Evolutionary conservation across 2,888 invertebrate species (phyloP).

Genomic region (Drosophila infuscata): DNA sequence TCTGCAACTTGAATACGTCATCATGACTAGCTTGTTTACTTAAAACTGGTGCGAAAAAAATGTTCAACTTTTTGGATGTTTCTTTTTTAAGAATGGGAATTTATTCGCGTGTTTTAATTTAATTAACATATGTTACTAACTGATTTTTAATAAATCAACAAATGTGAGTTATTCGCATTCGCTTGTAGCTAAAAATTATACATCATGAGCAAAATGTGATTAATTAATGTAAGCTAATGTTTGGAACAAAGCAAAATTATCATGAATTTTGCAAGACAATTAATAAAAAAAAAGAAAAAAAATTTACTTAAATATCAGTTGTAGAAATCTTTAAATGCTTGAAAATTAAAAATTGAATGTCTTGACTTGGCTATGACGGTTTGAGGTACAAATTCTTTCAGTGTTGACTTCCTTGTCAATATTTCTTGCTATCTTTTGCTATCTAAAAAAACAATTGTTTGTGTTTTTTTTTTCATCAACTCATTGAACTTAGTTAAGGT

Average conservation of each 20-base stretch:
- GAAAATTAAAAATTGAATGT: not conserved
- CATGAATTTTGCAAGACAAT: not conserved
- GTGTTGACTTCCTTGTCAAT: not conserved
- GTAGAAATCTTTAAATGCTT: too few species aligned
- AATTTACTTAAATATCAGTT: not conserved
- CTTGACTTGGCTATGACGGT: not conserved
- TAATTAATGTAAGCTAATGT: not conserved
- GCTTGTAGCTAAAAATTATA: not conserved
- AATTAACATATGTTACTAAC: conserved; percentile 20
- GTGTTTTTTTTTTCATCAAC: not conserved
- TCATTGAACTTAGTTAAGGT: not conserved
- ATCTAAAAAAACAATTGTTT: conserved; percentile 1
- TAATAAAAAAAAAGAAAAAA: not conserved
- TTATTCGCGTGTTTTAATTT: conserved; percentile 1
- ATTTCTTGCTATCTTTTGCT: conserved; percentile 14
- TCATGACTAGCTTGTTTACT: not conserved
- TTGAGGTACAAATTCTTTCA: not conserved
- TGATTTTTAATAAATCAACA: not conserved
- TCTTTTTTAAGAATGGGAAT: not conserved
- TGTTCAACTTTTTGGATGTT: not conserved
- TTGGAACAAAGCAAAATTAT: not conserved
- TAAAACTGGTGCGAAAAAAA: conserved; percentile 2
- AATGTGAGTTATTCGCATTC: not conserved
- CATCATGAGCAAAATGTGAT: not conserved
- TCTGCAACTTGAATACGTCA: not conserved